Evolutionary conservation across 1,140 invertebrate genomes (phyloP), one percentile per base, ranked within the genome.

Genomic region (Bombus waltoni): DNA sequence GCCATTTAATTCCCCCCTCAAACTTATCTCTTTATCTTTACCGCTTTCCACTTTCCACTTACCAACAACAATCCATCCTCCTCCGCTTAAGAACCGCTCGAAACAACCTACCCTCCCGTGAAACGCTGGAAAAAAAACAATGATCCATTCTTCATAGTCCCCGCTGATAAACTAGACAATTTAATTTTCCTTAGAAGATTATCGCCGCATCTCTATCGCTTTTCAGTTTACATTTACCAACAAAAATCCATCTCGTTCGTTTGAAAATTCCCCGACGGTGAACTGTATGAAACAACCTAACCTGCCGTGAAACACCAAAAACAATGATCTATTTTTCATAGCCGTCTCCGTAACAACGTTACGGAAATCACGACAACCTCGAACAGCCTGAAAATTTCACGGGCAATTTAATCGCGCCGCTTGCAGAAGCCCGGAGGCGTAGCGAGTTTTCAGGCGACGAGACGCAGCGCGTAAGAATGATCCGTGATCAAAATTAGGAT

Each of bases 401-500:
- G 83, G 38, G n/a, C 65, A 71, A 79, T 71, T 79, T 79, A 71
- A 80, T 80, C 38, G 76, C 35, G 57, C n/a, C 76, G 76, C 18
- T 78, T 8, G n/a, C 9, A 38, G 74, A 44, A 53, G 25, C 13
- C 18, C 13, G 25, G 18, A 18, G 40, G 44, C 73, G 28, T 57
- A 44, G 62, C 82, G 13, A n/a, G 66, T 70, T 44, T 53, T 53
- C 47, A 53, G 47, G 47, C 53, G 25, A 13, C 40, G 73, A 40
- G 38, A 53, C 47, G 47, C 47, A 53, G 47, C 47, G 40, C 44
- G 42, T 22, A 62, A 38, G 57, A 78, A 88, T 59, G 79, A 74
- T 62, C 77, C 62, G 78, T 28, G 79, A 88, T 83, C 57, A 65
- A 77, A 89, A 85, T 77, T 74, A 70, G 62, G 76, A 79, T 70